Conservation (phyloP, 1,140 invertebrate genomes). For the Teleopsis dalmanni region DNA sequence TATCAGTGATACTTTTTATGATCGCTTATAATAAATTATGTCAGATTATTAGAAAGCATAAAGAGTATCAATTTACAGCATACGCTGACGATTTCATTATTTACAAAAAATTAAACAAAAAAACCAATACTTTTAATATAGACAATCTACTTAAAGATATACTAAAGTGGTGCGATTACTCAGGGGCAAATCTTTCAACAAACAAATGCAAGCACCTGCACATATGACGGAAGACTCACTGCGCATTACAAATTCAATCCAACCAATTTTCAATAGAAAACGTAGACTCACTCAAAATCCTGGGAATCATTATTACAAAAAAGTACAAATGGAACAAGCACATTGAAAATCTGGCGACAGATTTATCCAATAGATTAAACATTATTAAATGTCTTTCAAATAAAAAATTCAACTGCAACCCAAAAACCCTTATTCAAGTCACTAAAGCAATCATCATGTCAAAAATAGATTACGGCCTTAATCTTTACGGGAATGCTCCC, state of each 20-base stretch:
- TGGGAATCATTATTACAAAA: conserved; percentile 15
- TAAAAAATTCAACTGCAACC: conserved; percentile 14
- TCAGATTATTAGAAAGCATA: background rate
- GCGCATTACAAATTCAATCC: conserved; percentile 3
- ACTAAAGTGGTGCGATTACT: conserved; percentile 10
- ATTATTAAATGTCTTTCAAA: conserved; percentile 18
- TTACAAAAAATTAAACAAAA: conserved; percentile 7
- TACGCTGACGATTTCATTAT: conserved; percentile 16
- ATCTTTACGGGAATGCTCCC: conserved; percentile 13
- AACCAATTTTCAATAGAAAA: conserved; percentile 11
- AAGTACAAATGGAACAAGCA: conserved; percentile 16
- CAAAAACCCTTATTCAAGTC: conserved; percentile 3
- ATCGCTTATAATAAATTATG: conserved; percentile 14
- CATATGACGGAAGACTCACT: too few relatives aligned
- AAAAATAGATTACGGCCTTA: conserved; percentile 12
- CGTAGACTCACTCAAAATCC: conserved; percentile 8
- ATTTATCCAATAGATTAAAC: conserved; percentile 7
- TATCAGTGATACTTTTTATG: conserved; percentile 13
- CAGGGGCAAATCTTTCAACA: conserved; percentile 9
- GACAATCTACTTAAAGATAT: conserved; percentile 10
- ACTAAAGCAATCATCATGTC: conserved; percentile 11
- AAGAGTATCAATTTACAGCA: conserved; percentile 6
- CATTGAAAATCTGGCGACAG: conserved; percentile 2
- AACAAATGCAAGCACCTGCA: conserved; percentile 15
- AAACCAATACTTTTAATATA: conserved; percentile 11